Evolutionary conservation across 2,113 vertebrate species (phyloP), one percentile per base, ranked within the genome.

Genomic region (Phoxinus phoxinus): DNA sequence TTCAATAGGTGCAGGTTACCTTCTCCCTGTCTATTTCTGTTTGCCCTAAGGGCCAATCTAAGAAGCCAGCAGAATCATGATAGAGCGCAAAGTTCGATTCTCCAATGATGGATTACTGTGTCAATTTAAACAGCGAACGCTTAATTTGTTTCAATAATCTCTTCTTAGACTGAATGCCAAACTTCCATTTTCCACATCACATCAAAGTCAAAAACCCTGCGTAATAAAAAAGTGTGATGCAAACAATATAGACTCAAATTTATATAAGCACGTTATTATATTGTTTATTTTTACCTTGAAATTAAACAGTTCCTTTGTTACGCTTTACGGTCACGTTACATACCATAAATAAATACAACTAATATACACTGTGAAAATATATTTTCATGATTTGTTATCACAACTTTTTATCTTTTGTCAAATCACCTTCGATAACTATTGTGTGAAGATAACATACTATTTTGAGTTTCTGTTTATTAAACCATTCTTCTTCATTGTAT

Each of bases 141-240:
- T 99, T 97, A 96, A 98, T 99, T 98, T 97, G 96, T 97, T 97
- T 97, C 96, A 97, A 97, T 97, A 97, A 98, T 98, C 96, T 96
- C 95, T 97, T 95, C 96, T 96, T 96, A 96, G 97, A 96, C 96
- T 92, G 95, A 78, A 59, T 72, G 32, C 46, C 46, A 76, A 53
- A 76, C 46, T 30, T 76, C 46, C 17, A 19, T 76, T 76, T 76
- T 53, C 25, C 13, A 71, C 46, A 53, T 53, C 25, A 53, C 25
- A 32, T 76, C 25, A 72, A 75, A 75, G 46, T 44, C 41, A 48
- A 75, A 75, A 51, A 17, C n/a, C n/a, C 1, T 21, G 7, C 2
- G n/a, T 19, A 21, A 19, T 3, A 76, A 76, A 32, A 44, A 53
- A 71, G 1, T 5, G 21, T 71, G 21, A 23, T 12, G 35, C 67